Evolutionary conservation across 64 coral and sea anemone species (phyloP).

Genomic region (Catalaphyllia jardinei): DNA sequence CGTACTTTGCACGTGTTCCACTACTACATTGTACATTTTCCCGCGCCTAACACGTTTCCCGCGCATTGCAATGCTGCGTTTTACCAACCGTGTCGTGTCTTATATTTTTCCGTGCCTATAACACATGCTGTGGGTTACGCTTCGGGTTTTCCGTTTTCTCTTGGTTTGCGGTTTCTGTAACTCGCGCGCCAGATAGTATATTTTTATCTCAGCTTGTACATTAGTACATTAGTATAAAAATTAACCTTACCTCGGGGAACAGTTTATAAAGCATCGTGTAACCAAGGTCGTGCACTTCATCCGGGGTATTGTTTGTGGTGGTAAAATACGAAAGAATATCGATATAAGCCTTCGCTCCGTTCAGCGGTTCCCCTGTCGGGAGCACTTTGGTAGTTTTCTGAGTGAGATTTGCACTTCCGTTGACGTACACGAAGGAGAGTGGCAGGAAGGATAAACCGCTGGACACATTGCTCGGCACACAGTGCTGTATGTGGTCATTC

Average conservation of each 20-base stretch:
- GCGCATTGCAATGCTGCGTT: too few relatives aligned
- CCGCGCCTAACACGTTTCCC: too few relatives aligned
- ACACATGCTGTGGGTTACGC: too few relatives aligned
- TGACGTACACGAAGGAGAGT: conserved; percentile 61
- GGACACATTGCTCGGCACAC: conserved; percentile 78
- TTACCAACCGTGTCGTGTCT: too few relatives aligned
- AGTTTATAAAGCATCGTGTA: conserved; percentile 41
- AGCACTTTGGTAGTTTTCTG: conserved; percentile 30
- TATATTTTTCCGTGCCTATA: too few relatives aligned
- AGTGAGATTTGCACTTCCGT: conserved; percentile 28
- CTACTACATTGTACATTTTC: too few relatives aligned
- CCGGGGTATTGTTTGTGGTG: conserved; percentile 38
- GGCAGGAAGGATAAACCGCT: conserved; percentile 83
- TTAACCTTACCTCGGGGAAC: conserved; percentile 36
- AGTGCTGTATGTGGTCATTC: conserved; percentile 51
- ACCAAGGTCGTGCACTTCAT: conserved; percentile 49
- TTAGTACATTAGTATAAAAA: too few relatives aligned
- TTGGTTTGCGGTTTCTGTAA: too few relatives aligned
- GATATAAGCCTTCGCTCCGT: conserved; percentile 47
- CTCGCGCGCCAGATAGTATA: too few relatives aligned
- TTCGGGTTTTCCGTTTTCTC: too few relatives aligned
- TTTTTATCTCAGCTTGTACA: not conserved
- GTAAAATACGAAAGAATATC: conserved; percentile 53
- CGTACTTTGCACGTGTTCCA: too few relatives aligned
- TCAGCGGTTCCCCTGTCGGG: conserved; percentile 37